Conservation (phyloP, 1,140 invertebrate species). For the Anagrus nilaparvatae region DNA sequence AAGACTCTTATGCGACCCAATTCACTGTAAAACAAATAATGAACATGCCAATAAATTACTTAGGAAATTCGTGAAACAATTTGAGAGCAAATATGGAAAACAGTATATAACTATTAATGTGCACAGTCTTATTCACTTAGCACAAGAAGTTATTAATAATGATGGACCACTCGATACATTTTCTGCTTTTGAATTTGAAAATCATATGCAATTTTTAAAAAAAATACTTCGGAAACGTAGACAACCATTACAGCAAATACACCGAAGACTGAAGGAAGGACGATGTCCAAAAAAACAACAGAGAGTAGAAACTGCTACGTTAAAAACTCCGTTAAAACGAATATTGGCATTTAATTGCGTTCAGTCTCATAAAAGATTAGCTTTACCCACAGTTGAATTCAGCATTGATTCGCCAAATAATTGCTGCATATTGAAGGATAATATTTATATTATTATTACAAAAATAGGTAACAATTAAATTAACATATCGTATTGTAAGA, state of each 20-base stretch:
- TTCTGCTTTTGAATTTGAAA: conserved; percentile 19
- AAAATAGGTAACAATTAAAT: too few relatives aligned
- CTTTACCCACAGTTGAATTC: conserved; percentile 1
- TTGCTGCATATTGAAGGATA: conserved; percentile 4
- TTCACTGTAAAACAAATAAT: conserved; percentile 8
- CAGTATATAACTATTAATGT: conserved; percentile 13
- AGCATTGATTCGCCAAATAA: conserved; percentile 2
- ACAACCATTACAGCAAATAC: conserved; percentile 10
- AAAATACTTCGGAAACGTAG: conserved; percentile 9
- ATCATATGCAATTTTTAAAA: conserved; percentile 14
- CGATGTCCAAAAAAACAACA: background rate
- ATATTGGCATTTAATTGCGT: background rate
- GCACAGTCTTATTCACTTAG: conserved; percentile 15
- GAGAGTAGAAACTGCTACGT: background rate
- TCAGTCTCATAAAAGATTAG: conserved; percentile 1
- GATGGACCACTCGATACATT: conserved; percentile 12
- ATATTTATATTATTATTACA: background rate
- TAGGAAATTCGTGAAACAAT: conserved; percentile 11
- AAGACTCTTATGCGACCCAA: conserved; percentile 15
- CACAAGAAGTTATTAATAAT: conserved; percentile 8
- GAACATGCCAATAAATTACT: conserved; percentile 9
- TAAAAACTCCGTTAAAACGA: background rate
- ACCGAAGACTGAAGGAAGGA: conserved; percentile 7
- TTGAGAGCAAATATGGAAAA: conserved; percentile 8
- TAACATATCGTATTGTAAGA: too few relatives aligned